Evolutionary conservation across 2,888 invertebrate genomes (phyloP), one percentile per base, ranked within the genome.

Genomic region (Temnothorax ravouxi): DNA sequence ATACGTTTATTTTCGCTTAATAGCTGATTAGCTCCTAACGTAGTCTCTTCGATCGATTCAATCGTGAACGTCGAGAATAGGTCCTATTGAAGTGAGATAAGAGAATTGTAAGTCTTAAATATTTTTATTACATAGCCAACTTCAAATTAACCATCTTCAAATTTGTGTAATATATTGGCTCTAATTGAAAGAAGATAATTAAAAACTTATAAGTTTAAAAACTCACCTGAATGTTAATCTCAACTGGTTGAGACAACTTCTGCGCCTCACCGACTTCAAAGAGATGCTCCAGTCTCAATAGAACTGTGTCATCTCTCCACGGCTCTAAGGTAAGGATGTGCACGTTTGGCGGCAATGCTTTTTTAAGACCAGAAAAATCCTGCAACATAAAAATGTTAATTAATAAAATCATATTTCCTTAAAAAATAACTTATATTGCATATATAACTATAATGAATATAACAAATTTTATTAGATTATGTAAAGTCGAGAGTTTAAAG

Each of bases 301-400:
- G 95, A 18, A 97, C 91, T 34, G 95, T 95, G 0, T 95, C 94
- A 0, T 95, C 95, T 61, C 96, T 96, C 97, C 97, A 98, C 0
- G 97, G 97, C 91, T 98, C 98, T 66, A 98, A 92, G 0, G 98
- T 98, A 18, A 98, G 94, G 67, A 98, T 94, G 92, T 98, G 97
- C 0, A 98, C 95, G 66, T 97, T 97, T 44, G 95, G 94, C 0
- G 98, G 98, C 3, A 98, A 92, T 0, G 95, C 92, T 41, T 86
- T 87, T 0, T 86, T 52, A 13, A 88, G 72, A 34, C 84, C 88
- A 0, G 88, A 83, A 5, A n/a, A n/a, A n/a, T n/a, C 11, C 91
- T 93, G 34, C 18, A 76, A 86, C 79, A 52, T 11, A 56, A 64
- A 29, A 64, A 29, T 38, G 2, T 38, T 0, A 50, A 47, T 61